Base-by-base conservation (phyloP, 2,113 vertebrate species). In the Spea multiplicata region DNA sequence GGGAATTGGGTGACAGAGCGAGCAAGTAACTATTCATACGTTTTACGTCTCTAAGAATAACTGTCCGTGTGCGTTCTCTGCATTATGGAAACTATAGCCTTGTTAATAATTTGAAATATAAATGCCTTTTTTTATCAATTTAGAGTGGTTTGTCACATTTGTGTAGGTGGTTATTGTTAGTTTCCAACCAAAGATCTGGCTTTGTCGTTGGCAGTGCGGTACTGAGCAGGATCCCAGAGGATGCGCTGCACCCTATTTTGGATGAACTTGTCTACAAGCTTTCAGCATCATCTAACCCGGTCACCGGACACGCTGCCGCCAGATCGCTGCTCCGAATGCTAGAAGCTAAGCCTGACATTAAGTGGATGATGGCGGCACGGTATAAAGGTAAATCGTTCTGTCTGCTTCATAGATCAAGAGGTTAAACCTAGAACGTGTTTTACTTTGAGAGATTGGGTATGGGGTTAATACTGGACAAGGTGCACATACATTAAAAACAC, bases 181-280 rank as follows among this genome's bases (percentile, higher is more conserved):
- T n/a, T 62, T 7, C 14, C 14, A 2, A 62, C 59, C 8, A 5
- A 62, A 62, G 10, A 12, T 30, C 5, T 13, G 9, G 17, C 6
- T 3, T 83, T 84, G 81, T 72, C 73, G 77, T 7, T 76, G 65
- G 8, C 86, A 99, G 96, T 74, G 86, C 87, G 75, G 88, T 90
- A 57, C 84, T 96, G 72, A 87, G 90, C 6, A 82, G 87, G 61
- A 82, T 96, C 84, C 86, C 83, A 4, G 86, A 87, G 7, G 85
- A 92, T 82, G 85, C 83, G 0, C 79, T 95, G 72, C 87, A 91
- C 74, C 84, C 90, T 78, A 84, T 99, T 84, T 89, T 96, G 81
- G 95, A 98, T 83, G 97, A 98, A 76, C 87, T 94, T 47, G 86
- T 97, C 83, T 93, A 94, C 86, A 96, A 95, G 81, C 90, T 98